These are phyloP conservation scores for Microchrysa polita DNA, from an alignment of 2,888 invertebrate species.

Conservation along the genomic window DNA sequence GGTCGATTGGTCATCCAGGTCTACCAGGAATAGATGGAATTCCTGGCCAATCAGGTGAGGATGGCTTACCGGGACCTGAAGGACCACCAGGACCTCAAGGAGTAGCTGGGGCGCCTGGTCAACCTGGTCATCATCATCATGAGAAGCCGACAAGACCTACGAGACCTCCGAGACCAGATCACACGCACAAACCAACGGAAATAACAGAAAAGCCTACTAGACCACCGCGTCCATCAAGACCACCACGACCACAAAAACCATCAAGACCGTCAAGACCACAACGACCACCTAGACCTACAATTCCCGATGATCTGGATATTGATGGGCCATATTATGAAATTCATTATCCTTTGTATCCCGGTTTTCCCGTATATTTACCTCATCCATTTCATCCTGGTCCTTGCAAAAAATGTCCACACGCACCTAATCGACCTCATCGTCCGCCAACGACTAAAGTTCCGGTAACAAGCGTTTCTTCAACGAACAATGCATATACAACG, in stretches of 20 bases:
- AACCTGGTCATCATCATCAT: constrained; percentile 11
- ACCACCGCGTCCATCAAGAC: not conserved
- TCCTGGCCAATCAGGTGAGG: constrained; percentile 78
- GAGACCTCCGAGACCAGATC: not conserved
- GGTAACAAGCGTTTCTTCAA: not conserved
- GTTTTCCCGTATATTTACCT: constrained; percentile 19
- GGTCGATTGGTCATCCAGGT: not conserved
- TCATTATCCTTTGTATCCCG: constrained; percentile 23
- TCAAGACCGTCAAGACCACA: not conserved
- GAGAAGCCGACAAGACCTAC: not conserved
- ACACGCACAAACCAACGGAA: not conserved
- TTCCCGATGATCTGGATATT: not conserved
- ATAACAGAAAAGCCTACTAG: not conserved
- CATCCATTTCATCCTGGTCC: not conserved
- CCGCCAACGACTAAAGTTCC: not conserved
- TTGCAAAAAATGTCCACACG: not conserved
- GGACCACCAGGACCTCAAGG: not conserved
- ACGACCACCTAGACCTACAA: not conserved
- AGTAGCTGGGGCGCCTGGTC: not conserved
- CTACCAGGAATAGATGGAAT: constrained; percentile 70
- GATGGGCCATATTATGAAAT: not conserved
- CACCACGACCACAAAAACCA: not conserved
- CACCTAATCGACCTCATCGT: not conserved
- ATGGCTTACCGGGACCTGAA: constrained; percentile 53
- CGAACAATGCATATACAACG: not conserved